phyloP scores from a whole-genome alignment of 2,888 invertebrate species.

The Leptinotarsa peninsularis region DNA sequence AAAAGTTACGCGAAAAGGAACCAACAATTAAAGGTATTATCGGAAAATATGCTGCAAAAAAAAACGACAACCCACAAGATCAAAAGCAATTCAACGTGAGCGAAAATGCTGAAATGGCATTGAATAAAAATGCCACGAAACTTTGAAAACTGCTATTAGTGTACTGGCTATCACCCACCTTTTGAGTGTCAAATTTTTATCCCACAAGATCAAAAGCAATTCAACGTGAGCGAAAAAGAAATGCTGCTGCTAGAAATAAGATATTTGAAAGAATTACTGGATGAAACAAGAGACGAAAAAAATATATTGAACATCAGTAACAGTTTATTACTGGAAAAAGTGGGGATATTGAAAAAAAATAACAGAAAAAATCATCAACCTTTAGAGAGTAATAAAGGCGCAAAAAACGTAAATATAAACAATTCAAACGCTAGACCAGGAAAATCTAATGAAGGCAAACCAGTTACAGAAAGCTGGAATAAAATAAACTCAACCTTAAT shows the following conservation, averaged over 20 bases:
- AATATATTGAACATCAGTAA: constrained; percentile 4
- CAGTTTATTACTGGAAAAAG: constrained; percentile 7
- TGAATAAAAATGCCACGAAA: no score
- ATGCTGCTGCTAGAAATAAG: constrained; percentile 6
- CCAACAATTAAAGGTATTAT: constrained; percentile 8
- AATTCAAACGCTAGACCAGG: not conserved
- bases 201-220: not conserved
- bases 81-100: not conserved
- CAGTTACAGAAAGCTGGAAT: not conserved
- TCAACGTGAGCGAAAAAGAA: not conserved
- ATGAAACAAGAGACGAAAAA: constrained; percentile 8
- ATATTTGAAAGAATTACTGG: not conserved
- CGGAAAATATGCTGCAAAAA: constrained; percentile 9
- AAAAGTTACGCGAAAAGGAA: constrained; percentile 5
- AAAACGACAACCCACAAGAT: not conserved
- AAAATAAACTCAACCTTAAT: not conserved
- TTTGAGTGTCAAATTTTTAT: no score
- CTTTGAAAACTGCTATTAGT: no score
- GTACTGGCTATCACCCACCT: no score
- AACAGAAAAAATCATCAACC: not conserved
- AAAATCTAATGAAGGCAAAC: not conserved
- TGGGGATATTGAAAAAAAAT: constrained; percentile 5
- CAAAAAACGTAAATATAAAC: not conserved
- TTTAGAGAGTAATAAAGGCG: not conserved
- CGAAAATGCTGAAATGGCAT: no score